Conservation (phyloP, 92 coral and sea anemone genomes). For the Epizoanthus illoricatus region DNA sequence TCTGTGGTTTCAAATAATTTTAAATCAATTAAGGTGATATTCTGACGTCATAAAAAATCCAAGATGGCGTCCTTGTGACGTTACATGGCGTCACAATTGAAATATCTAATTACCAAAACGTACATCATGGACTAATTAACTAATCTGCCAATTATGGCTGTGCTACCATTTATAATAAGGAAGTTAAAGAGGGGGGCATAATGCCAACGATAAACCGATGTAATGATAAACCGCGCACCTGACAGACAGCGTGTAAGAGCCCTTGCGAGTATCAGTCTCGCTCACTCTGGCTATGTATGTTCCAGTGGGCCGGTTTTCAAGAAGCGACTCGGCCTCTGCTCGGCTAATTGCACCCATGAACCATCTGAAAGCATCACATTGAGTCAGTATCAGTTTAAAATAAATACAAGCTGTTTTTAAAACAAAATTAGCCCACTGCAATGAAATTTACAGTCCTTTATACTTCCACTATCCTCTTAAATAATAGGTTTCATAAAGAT, state of each 20-base stretch:
- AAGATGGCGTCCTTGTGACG: too few species aligned
- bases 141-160: too few species aligned
- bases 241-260: constrained; percentile 79
- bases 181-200: too few species aligned
- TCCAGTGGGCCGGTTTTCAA: constrained; percentile 53
- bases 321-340: constrained; percentile 59
- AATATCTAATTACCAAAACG: too few species aligned
- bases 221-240: constrained; percentile 39
- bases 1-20: too few species aligned
- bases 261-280: constrained; percentile 58
- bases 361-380: constrained; percentile 51
- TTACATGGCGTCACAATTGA: too few species aligned
- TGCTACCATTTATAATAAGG: too few species aligned
- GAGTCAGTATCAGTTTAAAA: neutral
- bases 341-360: constrained; percentile 58
- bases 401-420: neutral
- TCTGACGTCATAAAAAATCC: too few species aligned
- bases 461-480: too few species aligned
- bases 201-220: neutral
- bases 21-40: too few species aligned
- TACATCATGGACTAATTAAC: too few species aligned
- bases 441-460: constrained; percentile 12
- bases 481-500: too few species aligned
- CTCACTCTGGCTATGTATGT: constrained; percentile 73
- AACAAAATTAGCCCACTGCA: neutral